These are phyloP conservation scores for Palloptera scutellata DNA, from an alignment of 2,888 invertebrate species.

Conservation along the genomic window DNA sequence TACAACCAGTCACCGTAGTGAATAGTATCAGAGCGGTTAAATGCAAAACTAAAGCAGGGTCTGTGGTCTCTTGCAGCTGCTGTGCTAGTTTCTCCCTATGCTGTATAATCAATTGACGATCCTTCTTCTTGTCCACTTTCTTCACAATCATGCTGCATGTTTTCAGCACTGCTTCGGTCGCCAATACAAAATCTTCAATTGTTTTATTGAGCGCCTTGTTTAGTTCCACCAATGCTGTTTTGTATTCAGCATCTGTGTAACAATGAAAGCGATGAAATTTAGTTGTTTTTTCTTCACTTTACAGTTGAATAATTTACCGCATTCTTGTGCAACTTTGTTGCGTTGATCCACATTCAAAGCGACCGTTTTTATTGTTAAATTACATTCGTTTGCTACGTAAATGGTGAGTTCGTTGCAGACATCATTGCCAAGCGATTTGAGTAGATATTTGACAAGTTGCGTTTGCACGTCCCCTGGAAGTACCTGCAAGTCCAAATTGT, in stretches of 20 bases:
- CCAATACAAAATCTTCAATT: slow-evolving; percentile 80
- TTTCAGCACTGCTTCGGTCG: slow-evolving; percentile 76
- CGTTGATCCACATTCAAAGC: slow-evolving; percentile 72
- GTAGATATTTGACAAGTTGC: slow-evolving; percentile 80
- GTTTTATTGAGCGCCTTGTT: slow-evolving; percentile 75
- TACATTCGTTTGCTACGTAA: slow-evolving; percentile 80
- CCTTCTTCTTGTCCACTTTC: slow-evolving; percentile 90
- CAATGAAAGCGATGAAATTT: background rate
- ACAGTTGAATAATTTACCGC: slow-evolving; percentile 46
- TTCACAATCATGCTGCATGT: slow-evolving; percentile 82
- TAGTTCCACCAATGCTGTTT: slow-evolving; percentile 71
- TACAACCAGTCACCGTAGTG: slow-evolving; percentile 79
- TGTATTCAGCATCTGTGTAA: slow-evolving; percentile 71
- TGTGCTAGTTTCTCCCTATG: slow-evolving; percentile 84
- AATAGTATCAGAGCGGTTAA: slow-evolving; percentile 81
- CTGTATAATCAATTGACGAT: slow-evolving; percentile 76
- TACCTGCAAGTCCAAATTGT: slow-evolving; percentile 50
- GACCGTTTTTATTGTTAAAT: slow-evolving; percentile 68
- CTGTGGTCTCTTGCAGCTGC: slow-evolving; percentile 77
- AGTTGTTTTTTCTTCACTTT: background rate
- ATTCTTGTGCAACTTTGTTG: slow-evolving; percentile 75
- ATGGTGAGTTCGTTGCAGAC: slow-evolving; percentile 80
- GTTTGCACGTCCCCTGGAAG: slow-evolving; percentile 72
- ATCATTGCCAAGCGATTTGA: slow-evolving; percentile 85
- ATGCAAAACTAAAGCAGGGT: slow-evolving; percentile 82